A percentile compares a stretch with the other conserved stretches of the same genome.
These are phyloP conservation scores for Cebus imitator DNA, from an alignment of 2,113 vertebrate species.

Conservation along the genomic window DNA sequence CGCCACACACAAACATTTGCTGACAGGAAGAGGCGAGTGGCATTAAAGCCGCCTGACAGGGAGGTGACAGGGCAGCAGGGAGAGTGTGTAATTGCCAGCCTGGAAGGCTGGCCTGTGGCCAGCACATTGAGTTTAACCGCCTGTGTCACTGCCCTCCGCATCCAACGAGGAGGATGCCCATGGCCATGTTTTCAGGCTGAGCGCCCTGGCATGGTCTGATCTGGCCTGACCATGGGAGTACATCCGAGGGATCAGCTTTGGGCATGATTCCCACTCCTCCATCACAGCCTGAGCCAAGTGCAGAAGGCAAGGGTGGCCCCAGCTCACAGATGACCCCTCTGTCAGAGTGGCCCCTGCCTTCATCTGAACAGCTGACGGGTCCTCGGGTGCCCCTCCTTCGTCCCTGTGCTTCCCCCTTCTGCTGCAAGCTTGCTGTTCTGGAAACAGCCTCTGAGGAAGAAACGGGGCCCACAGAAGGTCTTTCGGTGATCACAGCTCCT, in stretches of 20 bases:
- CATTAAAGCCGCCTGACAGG: constrained; percentile 72
- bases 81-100: constrained; percentile 72
- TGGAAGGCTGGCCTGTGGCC: constrained; percentile 72
- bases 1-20: constrained; percentile 75
- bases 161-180: constrained; percentile 56
- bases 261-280: not conserved
- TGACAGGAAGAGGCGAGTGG: constrained; percentile 72
- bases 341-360: not conserved
- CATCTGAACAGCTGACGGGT: not conserved
- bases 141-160: constrained; percentile 64
- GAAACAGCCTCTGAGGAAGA: not conserved
- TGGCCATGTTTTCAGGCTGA: constrained; percentile 47
- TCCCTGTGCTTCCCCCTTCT: not conserved
- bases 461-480: not conserved
- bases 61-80: constrained; percentile 63
- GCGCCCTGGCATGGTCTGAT: not conserved
- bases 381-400: not conserved
- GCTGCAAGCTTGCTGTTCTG: not conserved
- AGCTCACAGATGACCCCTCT: not conserved
- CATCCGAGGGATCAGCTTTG: not conserved
- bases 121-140: constrained; percentile 62
- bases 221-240: not conserved
- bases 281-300: not conserved
- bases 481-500: not conserved
- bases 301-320: not conserved